A percentile compares a stretch with the other conserved stretches of the same genome.
These are phyloP conservation scores for Abrostola tripartita DNA, from an alignment of 2,888 invertebrate genomes.

Conservation along the genomic window DNA sequence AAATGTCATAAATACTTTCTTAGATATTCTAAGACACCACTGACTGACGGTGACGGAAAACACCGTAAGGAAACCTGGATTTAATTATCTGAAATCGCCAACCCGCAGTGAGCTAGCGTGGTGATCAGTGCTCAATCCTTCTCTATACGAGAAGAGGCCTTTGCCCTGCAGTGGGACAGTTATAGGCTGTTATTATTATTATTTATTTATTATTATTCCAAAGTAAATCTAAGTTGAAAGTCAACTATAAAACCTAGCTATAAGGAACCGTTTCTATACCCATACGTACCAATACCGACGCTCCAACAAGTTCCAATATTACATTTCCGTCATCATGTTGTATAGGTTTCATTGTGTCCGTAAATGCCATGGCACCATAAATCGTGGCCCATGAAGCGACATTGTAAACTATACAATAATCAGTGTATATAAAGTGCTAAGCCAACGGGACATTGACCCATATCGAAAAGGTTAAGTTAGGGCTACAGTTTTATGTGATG, in stretches of 20 bases:
- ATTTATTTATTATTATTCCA: no score
- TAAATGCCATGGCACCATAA: constrained; percentile 84
- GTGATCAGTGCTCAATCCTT: no score
- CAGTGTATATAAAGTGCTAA: constrained; percentile 60
- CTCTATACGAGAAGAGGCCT: no score
- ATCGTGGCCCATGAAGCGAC: constrained; percentile 75
- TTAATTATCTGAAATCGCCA: no score
- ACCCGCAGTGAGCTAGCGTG: no score
- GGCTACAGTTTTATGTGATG: constrained; percentile 32
- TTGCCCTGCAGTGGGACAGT: no score
- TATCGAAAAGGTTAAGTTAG: constrained; percentile 70
- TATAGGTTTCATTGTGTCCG: constrained; percentile 67
- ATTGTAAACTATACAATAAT: constrained; percentile 65
- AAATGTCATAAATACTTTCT: no score
- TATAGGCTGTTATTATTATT: no score
- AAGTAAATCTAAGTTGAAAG: no score
- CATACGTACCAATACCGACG: constrained; percentile 4
- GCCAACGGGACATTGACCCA: constrained; percentile 79
- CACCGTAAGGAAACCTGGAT: no score
- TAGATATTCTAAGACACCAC: no score
- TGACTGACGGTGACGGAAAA: no score
- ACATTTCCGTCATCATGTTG: constrained; percentile 56
- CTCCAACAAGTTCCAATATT: constrained; percentile 1
- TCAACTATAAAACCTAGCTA: constrained; percentile 6
- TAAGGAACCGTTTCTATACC: constrained; percentile 5